A percentile compares a stretch with the other conserved stretches of the same genome.
Evolutionary conservation across 2,113 vertebrate species (phyloP).

Genomic region (Cyphomyrus plagiostoma): DNA sequence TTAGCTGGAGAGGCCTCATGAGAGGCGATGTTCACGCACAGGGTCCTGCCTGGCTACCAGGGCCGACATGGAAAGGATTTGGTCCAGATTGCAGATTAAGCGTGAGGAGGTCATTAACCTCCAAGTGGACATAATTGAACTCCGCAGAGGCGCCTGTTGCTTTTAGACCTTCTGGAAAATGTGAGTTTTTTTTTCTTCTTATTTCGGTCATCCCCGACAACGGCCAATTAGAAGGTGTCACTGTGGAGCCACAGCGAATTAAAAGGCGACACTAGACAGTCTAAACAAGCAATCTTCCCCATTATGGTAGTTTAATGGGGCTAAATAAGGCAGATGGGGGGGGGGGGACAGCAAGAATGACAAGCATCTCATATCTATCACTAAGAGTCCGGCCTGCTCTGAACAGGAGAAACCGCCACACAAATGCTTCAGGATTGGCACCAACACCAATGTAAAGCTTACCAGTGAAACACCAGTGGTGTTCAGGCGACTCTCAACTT

Average conservation of each 20-base stretch:
- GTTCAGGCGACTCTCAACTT: background rate
- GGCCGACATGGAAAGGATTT: constrained; percentile 54
- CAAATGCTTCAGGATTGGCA: background rate
- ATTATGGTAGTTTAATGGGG: constrained; percentile 84
- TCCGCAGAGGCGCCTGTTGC: constrained; percentile 64
- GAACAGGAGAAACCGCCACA: background rate
- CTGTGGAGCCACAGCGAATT: constrained; percentile 88
- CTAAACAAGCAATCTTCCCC: constrained; percentile 85
- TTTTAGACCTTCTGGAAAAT: constrained; percentile 78
- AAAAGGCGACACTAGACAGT: constrained; percentile 77
- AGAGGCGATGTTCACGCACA: background rate
- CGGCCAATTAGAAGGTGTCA: constrained; percentile 84
- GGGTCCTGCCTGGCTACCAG: background rate
- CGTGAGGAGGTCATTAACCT: constrained; percentile 71
- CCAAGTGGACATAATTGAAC: constrained; percentile 80
- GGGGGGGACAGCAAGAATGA: constrained; percentile 54
- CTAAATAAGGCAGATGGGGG: constrained; percentile 48
- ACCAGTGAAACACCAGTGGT: background rate
- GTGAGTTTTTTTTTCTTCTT: constrained; percentile 64
- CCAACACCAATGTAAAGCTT: background rate
- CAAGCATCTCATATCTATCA: constrained; percentile 38
- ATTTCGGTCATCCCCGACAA: constrained; percentile 54
- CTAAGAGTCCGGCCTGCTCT: background rate
- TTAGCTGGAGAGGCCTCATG: background rate
- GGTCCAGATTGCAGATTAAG: constrained; percentile 64